Percentiles rank a stretch among this genome's conserved stretches.
Conservation (phyloP, 1,140 invertebrate genomes). For the Micrasema minimum region DNA sequence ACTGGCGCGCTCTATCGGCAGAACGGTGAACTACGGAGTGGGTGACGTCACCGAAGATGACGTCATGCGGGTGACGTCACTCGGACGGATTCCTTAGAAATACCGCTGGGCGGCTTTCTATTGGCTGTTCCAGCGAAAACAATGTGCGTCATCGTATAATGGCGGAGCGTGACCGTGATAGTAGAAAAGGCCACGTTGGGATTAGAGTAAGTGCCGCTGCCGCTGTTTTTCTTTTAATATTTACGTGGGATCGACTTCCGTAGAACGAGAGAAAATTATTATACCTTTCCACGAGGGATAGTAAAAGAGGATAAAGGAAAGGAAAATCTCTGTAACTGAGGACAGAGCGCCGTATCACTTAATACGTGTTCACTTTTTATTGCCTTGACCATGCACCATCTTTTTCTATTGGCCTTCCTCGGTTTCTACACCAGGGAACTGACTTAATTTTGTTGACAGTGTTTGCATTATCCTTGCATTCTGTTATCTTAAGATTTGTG, state of each 20-base stretch:
- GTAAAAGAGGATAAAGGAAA: no score
- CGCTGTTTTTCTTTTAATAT: background rate
- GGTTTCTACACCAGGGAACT: no score
- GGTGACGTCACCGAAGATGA: slow-evolving; percentile 36
- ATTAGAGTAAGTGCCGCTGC: background rate
- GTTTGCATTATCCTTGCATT: no score
- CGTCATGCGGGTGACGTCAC: slow-evolving; percentile 42
- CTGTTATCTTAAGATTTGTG: no score
- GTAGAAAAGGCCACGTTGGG: slow-evolving; percentile 12
- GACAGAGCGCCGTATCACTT: no score
- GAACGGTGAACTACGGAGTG: slow-evolving; percentile 22
- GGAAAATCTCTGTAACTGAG: no score
- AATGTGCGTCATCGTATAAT: slow-evolving; percentile 38
- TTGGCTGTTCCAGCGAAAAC: slow-evolving; percentile 38
- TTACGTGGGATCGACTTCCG: background rate
- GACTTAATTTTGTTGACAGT: no score
- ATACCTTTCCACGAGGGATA: no score
- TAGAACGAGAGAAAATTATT: no score
- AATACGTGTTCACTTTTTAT: no score
- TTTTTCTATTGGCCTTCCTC: no score
- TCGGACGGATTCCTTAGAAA: slow-evolving; percentile 18
- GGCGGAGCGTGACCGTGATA: slow-evolving; percentile 22
- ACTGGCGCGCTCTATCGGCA: slow-evolving; percentile 25
- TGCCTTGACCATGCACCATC: no score
- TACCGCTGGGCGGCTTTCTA: slow-evolving; percentile 32